phyloP scores from a whole-genome alignment of 1,140 invertebrate species.

The Neodiprion fabricii region DNA sequence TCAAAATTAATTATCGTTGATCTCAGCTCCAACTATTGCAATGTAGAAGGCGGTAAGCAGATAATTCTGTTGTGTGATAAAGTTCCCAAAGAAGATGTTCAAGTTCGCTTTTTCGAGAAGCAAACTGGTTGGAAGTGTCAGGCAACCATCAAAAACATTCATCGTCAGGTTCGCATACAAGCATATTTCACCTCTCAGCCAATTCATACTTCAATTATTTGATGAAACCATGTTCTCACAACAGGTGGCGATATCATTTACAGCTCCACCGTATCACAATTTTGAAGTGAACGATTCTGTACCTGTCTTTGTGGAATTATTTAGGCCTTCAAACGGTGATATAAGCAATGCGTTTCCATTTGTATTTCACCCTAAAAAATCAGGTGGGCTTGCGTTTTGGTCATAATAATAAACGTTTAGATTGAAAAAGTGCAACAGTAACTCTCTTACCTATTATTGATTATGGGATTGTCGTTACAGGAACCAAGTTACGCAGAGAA shows the following conservation, averaged over 20 bases:
- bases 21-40: conserved; percentile 81
- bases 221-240: conserved; percentile 83
- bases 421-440: too few relatives aligned
- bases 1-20: conserved; percentile 90
- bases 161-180: conserved; percentile 93
- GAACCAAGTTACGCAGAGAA: too few relatives aligned
- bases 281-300: conserved; percentile 72
- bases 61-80: conserved; percentile 95
- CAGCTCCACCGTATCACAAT: conserved; percentile 75
- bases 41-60: conserved; percentile 85
- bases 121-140: conserved; percentile 75
- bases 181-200: conserved; percentile 18
- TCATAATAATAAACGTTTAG: too few relatives aligned
- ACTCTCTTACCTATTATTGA: too few relatives aligned
- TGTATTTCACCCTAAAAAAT: conserved; percentile 71
- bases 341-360: conserved; percentile 79
- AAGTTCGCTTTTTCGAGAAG: conserved; percentile 89
- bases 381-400: too few relatives aligned
- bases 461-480: too few relatives aligned
- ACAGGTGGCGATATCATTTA: conserved; percentile 84
- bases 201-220: conserved; percentile 32
- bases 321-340: conserved; percentile 79
- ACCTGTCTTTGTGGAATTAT: conserved; percentile 76
- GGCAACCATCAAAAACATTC: conserved; percentile 88
- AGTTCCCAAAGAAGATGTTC: conserved; percentile 89